Evolutionary conservation across 2,888 invertebrate species (phyloP).

Genomic region (Calliphora vomitoria): DNA sequence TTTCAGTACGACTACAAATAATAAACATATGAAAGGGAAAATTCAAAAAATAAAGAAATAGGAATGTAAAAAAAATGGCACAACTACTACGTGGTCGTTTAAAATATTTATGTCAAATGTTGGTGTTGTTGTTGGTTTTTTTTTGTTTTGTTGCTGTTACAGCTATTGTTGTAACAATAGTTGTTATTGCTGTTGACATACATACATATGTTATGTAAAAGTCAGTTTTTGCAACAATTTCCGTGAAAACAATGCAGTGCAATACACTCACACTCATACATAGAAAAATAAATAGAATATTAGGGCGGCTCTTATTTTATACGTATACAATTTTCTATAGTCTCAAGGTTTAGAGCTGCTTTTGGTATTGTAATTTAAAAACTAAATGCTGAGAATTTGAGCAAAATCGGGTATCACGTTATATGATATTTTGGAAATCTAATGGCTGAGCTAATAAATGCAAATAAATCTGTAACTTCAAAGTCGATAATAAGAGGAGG

Average conservation of each 20-base stretch:
- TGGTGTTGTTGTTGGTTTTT: background rate
- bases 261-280: background rate
- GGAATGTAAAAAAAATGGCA: slow-evolving; percentile 10
- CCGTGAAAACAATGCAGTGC: slow-evolving; percentile 13
- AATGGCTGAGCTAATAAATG: too few species aligned
- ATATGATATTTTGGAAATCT: too few species aligned
- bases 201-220: slow-evolving; percentile 46
- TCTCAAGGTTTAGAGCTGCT: too few species aligned
- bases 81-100: slow-evolving; percentile 63
- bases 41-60: slow-evolving; percentile 10
- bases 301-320: too few species aligned
- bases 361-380: too few species aligned
- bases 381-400: too few species aligned
- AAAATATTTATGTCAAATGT: slow-evolving; percentile 69
- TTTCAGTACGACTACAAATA: slow-evolving; percentile 18
- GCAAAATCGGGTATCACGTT: too few species aligned
- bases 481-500: too few species aligned
- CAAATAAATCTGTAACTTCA: too few species aligned
- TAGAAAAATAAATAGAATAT: too few species aligned
- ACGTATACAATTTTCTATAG: too few species aligned
- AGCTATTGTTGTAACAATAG: slow-evolving; percentile 34
- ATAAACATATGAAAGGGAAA: slow-evolving; percentile 9
- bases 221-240: slow-evolving; percentile 39
- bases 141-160: slow-evolving; percentile 4
- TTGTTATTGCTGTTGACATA: slow-evolving; percentile 56